phyloP scores from a whole-genome alignment of 2,888 invertebrate genomes.

The Proisotoma minuta region DNA sequence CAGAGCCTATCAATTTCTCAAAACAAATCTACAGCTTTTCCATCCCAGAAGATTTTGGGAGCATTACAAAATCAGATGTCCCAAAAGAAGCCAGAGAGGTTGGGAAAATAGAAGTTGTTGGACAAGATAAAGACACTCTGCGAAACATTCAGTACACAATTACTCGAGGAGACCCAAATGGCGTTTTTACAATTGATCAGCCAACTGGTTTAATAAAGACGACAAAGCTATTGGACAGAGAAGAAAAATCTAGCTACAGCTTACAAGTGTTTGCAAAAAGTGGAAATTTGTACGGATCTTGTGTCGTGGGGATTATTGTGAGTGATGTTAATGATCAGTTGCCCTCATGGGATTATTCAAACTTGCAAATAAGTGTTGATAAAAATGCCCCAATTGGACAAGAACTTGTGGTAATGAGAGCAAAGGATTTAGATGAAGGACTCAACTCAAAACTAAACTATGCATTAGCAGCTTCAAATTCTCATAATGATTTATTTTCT shows the following conservation, averaged over 20 bases:
- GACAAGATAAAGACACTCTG: constrained; percentile 7
- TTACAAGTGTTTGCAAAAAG: constrained; percentile 75
- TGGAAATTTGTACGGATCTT: constrained; percentile 70
- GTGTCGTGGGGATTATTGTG: constrained; percentile 73
- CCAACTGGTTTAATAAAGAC: constrained; percentile 73
- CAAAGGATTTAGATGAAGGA: constrained; percentile 80
- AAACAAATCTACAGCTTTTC: constrained; percentile 70
- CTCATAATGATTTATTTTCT: constrained; percentile 75
- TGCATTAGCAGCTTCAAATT: constrained; percentile 59
- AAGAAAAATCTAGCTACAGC: constrained; percentile 69
- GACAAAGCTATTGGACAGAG: constrained; percentile 75
- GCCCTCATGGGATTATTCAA: constrained; percentile 66
- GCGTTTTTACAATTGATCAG: constrained; percentile 74
- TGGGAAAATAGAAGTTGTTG: constrained; percentile 28
- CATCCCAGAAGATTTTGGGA: constrained; percentile 74
- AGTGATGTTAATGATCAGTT: constrained; percentile 87
- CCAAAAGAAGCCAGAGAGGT: constrained; percentile 49
- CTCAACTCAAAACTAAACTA: constrained; percentile 82
- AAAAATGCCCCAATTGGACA: constrained; percentile 92
- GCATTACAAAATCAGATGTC: constrained; percentile 55
- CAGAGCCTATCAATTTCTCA: constrained; percentile 63
- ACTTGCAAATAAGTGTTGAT: constrained; percentile 70
- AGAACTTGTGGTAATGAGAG: constrained; percentile 82
- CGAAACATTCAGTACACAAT: constrained; percentile 65
- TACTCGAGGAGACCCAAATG: constrained; percentile 70